These are phyloP conservation scores for Tringa solitaria DNA, from an alignment of 2,113 vertebrate genomes.

Conservation along the genomic window DNA sequence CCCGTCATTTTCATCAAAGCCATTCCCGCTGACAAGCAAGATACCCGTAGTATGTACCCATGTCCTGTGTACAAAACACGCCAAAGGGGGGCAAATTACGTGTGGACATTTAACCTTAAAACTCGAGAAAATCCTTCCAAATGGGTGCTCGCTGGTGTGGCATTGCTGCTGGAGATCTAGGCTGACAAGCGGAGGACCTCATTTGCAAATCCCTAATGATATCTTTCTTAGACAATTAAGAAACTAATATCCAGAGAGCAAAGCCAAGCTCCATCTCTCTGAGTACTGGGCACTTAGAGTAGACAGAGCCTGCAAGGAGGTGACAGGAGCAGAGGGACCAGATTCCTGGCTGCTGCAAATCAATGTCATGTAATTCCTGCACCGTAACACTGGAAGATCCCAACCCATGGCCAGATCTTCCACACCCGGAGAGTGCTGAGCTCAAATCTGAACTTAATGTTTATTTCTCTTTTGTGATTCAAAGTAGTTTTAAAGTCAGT, in stretches of 20 bases:
- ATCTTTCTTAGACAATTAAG: neutral
- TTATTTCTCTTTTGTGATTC: neutral
- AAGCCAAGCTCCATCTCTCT: neutral
- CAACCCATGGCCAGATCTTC: neutral
- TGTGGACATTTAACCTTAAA: conserved; percentile 96
- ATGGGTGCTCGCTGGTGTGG: conserved; percentile 92
- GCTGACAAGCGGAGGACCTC: neutral
- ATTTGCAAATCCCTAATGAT: accelerated
- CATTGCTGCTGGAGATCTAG: conserved; percentile 87
- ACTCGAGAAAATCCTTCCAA: conserved; percentile 89
- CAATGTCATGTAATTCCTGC: neutral
- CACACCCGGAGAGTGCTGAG: neutral
- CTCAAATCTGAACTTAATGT: neutral
- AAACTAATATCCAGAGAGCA: neutral
- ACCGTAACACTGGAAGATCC: neutral
- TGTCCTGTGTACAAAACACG: conserved; percentile 93
- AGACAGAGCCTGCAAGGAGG: neutral
- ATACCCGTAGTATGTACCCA: conserved; percentile 76
- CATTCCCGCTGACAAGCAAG: conserved; percentile 85
- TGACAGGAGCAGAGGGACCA: neutral
- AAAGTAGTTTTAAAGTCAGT: neutral
- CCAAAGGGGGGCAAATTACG: conserved; percentile 88
- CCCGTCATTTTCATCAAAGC: conserved; percentile 91
- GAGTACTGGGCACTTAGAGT: neutral
- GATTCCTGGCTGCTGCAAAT: neutral